Conservation (phyloP, 2,113 vertebrate genomes). For the Edolisoma coerulescens region DNA sequence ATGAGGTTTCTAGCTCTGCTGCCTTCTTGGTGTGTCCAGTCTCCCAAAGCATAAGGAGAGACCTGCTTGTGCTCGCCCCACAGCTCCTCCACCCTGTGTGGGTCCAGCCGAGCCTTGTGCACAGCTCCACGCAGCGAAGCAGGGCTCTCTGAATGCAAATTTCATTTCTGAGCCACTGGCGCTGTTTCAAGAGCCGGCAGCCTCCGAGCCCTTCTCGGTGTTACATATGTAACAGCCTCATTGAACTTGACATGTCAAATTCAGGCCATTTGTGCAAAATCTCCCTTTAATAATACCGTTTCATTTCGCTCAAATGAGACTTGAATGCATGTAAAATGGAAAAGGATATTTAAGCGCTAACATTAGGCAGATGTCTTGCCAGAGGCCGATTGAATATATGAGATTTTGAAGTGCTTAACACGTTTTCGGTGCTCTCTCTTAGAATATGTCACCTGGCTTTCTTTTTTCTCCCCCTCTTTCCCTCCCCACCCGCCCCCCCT, state of each 20-base stretch:
- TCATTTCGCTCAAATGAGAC: constrained; percentile 87
- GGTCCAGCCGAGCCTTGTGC: neutral
- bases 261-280: constrained; percentile 97
- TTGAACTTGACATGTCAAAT: constrained; percentile 96
- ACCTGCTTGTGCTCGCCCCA: neutral
- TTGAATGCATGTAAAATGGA: constrained; percentile 87
- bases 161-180: constrained; percentile 75
- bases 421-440: constrained; percentile 64
- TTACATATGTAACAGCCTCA: constrained; percentile 85
- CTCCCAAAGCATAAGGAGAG: neutral
- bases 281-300: constrained; percentile 93
- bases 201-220: constrained; percentile 69
- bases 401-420: constrained; percentile 80
- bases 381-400: constrained; percentile 77
- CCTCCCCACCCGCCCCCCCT: neutral
- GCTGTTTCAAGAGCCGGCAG: constrained; percentile 69
- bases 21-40: neutral
- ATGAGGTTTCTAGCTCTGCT: neutral
- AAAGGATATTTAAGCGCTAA: constrained; percentile 85
- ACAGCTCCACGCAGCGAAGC: neutral
- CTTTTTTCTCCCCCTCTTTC: constrained; percentile 9
- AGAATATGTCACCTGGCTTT: constrained; percentile 65
- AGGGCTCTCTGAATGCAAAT: constrained; percentile 71
- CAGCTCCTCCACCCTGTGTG: rapidly evolving
- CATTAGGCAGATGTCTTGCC: constrained; percentile 83